These are phyloP conservation scores for Drosophila pseudotakahashii DNA, from an alignment of 2,888 invertebrate species.

Conservation along the genomic window DNA sequence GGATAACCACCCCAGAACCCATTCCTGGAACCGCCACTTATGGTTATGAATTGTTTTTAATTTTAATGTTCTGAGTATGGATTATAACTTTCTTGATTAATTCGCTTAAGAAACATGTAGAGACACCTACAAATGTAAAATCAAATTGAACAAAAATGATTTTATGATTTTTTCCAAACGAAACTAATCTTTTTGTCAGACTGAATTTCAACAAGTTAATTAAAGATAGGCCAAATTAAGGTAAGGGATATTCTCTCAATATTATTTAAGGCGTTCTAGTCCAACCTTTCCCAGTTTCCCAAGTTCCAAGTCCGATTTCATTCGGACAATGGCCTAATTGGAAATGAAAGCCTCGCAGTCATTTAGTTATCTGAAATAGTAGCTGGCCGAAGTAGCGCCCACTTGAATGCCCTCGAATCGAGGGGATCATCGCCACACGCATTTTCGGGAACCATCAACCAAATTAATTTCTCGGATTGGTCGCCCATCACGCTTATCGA, in stretches of 20 bases:
- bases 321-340: constrained; percentile 24
- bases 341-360: constrained; percentile 12
- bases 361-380: constrained; percentile 46
- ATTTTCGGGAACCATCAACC: constrained; percentile 19
- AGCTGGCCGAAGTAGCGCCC: constrained; percentile 47
- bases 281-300: background rate
- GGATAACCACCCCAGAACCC: too few relatives aligned
- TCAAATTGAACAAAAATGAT: too few relatives aligned
- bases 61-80: too few relatives aligned
- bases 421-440: constrained; percentile 17
- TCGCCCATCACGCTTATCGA: constrained; percentile 61
- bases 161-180: too few relatives aligned
- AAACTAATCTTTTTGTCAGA: background rate
- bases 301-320: constrained; percentile 8
- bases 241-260: background rate
- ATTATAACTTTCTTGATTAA: too few relatives aligned
- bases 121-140: too few relatives aligned
- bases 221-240: constrained; percentile 4
- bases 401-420: constrained; percentile 26
- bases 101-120: too few relatives aligned
- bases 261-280: background rate
- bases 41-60: too few relatives aligned
- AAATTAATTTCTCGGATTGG: constrained; percentile 54
- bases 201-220: background rate
- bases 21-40: too few relatives aligned